These are phyloP conservation scores for Boulengeromyrus knoepffleri DNA, from an alignment of 2,113 vertebrate genomes.

Conservation along the genomic window DNA sequence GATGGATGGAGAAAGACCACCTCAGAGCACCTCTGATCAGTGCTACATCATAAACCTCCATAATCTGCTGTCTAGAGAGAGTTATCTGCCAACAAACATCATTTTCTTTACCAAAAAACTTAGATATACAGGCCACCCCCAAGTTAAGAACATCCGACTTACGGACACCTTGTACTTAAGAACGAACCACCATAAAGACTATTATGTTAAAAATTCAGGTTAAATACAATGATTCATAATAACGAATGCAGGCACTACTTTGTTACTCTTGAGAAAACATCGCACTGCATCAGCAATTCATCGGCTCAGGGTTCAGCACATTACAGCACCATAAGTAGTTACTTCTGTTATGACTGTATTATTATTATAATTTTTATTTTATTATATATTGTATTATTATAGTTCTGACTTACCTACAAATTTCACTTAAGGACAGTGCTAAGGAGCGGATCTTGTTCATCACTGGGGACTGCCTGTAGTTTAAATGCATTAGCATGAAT, in stretches of 20 bases:
- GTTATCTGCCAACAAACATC: background rate
- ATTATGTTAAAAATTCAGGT: background rate
- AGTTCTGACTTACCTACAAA: background rate
- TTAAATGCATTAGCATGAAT: background rate
- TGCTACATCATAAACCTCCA: background rate
- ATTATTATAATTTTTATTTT: background rate
- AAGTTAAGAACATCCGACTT: background rate
- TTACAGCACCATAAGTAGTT: background rate
- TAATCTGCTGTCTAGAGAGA: conserved; percentile 1
- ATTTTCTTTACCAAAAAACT: background rate
- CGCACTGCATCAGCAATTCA: background rate
- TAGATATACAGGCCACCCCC: background rate
- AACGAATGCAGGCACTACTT: background rate
- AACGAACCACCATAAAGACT: background rate
- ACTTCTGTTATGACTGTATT: background rate
- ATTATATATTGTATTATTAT: background rate
- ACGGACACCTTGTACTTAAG: background rate
- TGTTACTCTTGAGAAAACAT: background rate
- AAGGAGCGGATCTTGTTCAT: background rate
- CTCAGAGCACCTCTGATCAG: background rate
- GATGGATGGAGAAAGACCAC: background rate
- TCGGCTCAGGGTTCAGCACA: background rate
- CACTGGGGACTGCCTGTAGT: background rate
- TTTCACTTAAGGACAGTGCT: background rate
- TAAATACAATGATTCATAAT: background rate